Base-by-base conservation (phyloP, 2,113 vertebrate genomes). In the Sapajus apella region DNA sequence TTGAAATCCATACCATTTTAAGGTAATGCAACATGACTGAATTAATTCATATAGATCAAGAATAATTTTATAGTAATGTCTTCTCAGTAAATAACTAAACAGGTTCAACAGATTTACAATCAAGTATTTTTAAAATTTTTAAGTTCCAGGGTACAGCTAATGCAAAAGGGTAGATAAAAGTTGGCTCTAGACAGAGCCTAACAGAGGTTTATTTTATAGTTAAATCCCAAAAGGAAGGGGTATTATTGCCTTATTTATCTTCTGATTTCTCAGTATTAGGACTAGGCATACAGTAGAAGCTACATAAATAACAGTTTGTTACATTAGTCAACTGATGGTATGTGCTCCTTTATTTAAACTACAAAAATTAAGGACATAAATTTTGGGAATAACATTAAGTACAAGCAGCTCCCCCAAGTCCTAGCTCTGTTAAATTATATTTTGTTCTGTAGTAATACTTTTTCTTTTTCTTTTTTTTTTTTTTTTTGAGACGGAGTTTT, bases 151-250 rank as follows among this genome's bases (percentile, higher is more conserved):
- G 27, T 13, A 64, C 61, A 64, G 90, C 66, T 88, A 88, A 61
- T 58, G n/a, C 8, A 45, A 96, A 90, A 70, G 8, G 17, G 37
- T 14, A 47, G 35, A 77, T 91, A 84, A 85, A 83, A 91, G 87
- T 81, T 86, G 96, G 87, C 27, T 43, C 40, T 70, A 58, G 21
- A 73, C 89, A 79, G 35, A 84, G 21, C 40, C 45, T 81, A 96
- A 86, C 64, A 93, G 75, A 88, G 72, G 43, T 52, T 64, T 16
- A 92, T 50, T 80, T 94, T 84, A 90, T 37, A 93, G 43, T 35
- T 66, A 87, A 94, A 55, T 3, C 9, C 37, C 64, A 80, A 3
- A 87, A 66, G 35, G 32, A 35, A 91, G 43, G 40, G 40, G 45
- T 37, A 45, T 3, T 94, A 45, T 4, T 94, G 66, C 79, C 81